phyloP scores from a whole-genome alignment of 2,113 vertebrate genomes.

The Psilopsiagon aurifrons region DNA sequence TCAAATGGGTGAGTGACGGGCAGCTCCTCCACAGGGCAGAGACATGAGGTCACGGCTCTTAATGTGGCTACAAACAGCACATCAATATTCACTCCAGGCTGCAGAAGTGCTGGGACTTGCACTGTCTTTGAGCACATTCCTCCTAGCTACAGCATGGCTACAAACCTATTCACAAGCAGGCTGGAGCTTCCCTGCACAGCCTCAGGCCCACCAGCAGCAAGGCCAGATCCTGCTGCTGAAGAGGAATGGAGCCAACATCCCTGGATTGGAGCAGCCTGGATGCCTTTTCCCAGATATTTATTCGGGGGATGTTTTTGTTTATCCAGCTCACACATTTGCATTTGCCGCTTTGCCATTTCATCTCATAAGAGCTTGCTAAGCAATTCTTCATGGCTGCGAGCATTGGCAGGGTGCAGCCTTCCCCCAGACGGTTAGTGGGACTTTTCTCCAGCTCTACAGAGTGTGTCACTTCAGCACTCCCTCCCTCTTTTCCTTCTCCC shows the following conservation, averaged over 20 bases:
- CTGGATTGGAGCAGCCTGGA: background rate
- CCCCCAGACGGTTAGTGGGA: background rate
- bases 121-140: background rate
- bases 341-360: background rate
- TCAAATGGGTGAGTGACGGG: background rate
- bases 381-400: background rate
- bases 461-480: background rate
- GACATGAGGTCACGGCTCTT: background rate
- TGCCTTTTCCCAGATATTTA: background rate
- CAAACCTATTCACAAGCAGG: background rate
- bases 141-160: background rate
- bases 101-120: background rate
- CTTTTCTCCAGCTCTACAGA: background rate
- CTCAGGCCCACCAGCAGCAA: background rate
- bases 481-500: background rate
- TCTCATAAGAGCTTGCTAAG: constrained; percentile 23
- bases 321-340: background rate
- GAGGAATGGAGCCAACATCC: background rate
- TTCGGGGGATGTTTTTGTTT: background rate
- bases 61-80: background rate
- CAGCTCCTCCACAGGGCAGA: background rate
- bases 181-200: background rate
- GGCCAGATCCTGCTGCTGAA: background rate
- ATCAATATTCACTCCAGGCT: background rate
- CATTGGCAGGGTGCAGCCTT: background rate